Evolutionary conservation across 2,797 vertebrate genomes (phyloP).

Genomic region (Epinephelus malabaricus): DNA sequence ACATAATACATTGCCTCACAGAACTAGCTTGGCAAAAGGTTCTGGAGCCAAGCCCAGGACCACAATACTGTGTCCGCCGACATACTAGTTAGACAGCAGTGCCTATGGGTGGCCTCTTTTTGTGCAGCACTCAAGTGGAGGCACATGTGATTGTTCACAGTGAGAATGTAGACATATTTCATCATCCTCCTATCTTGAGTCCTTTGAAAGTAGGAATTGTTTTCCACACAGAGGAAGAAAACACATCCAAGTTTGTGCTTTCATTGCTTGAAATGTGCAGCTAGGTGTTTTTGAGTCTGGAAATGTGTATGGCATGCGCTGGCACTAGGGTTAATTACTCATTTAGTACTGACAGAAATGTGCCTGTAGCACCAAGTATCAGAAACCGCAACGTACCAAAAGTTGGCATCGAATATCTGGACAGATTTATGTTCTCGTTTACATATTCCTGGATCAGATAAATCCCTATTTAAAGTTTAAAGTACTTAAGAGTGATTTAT

Average conservation of each 20-base stretch:
- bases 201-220: neutral
- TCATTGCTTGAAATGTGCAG: neutral
- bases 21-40: constrained; percentile 6
- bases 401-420: neutral
- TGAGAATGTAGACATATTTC: constrained; percentile 11
- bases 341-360: constrained; percentile 8
- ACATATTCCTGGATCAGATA: neutral
- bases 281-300: neutral
- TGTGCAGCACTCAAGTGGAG: constrained; percentile 1
- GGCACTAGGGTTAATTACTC: neutral
- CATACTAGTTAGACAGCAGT: constrained; percentile 20
- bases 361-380: neutral
- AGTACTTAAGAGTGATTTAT: neutral
- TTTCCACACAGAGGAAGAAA: neutral
- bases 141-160: constrained; percentile 4
- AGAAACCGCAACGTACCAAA: neutral
- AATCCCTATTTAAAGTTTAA: neutral
- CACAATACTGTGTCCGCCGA: constrained; percentile 9
- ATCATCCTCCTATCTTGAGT: neutral
- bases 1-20: neutral
- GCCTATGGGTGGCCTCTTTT: neutral
- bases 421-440: neutral
- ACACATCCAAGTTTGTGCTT: neutral
- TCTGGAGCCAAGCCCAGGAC: constrained; percentile 39
- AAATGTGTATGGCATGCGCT: neutral